Evolutionary conservation across 2,888 invertebrate genomes (phyloP).

Genomic region (Resseliella maxima): DNA sequence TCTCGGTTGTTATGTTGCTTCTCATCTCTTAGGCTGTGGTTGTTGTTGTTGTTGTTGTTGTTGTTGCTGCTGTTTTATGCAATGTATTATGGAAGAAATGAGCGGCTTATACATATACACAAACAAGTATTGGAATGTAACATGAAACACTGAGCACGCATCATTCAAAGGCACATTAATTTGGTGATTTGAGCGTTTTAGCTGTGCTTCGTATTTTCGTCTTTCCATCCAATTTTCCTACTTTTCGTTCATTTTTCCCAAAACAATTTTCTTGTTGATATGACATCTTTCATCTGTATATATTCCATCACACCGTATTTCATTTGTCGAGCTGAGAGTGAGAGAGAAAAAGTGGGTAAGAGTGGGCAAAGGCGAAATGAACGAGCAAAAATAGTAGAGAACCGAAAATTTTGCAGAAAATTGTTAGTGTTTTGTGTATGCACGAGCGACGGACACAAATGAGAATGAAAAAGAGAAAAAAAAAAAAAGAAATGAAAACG

Average conservation of each 20-base stretch:
- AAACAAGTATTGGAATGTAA: conserved; percentile 29
- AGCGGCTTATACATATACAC: not conserved
- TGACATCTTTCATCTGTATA: conserved; percentile 33
- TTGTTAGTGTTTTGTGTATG: not conserved
- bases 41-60: not conserved
- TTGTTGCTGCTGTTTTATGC: not conserved
- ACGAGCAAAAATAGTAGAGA: not conserved
- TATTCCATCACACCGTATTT: too few relatives aligned
- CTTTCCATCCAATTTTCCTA: conserved; percentile 24
- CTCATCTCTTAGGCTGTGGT: not conserved
- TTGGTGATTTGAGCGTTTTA: conserved; percentile 43
- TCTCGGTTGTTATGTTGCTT: conserved; percentile 6
- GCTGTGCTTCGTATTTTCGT: conserved; percentile 33
- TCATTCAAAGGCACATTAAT: conserved; percentile 48
- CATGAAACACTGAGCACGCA: conserved; percentile 11
- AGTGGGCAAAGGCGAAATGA: not conserved
- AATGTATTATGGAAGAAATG: not conserved
- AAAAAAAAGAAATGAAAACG: not conserved
- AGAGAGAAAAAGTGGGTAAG: not conserved
- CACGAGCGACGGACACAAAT: conserved; percentile 40
- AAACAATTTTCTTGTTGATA: not conserved
- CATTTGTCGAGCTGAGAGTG: not conserved
- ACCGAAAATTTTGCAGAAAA: conserved; percentile 1
- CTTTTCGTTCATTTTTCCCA: not conserved
- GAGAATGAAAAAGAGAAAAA: not conserved